Evolutionary conservation across 1,140 invertebrate genomes (phyloP).

Genomic region (Aethina tumida): DNA sequence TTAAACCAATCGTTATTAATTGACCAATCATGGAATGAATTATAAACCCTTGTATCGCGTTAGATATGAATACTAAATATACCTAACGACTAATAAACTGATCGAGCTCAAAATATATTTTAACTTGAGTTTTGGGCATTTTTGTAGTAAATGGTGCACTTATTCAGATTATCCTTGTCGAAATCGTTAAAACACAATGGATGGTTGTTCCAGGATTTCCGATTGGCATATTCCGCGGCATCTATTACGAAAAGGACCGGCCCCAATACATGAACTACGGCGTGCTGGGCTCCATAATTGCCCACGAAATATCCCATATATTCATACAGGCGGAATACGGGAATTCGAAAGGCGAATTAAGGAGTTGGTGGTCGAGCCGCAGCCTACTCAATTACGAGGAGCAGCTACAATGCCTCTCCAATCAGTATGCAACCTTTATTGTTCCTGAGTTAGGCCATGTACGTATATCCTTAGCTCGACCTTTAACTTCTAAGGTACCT

Average conservation of each 20-base stretch:
- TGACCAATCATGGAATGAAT: too few relatives aligned
- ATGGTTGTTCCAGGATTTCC: conserved; percentile 66
- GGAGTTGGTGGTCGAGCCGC: conserved; percentile 21
- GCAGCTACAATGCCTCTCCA: conserved; percentile 23
- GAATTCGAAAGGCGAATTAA: conserved; percentile 11
- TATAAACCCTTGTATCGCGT: too few relatives aligned
- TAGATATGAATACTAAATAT: too few relatives aligned
- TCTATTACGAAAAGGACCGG: conserved; percentile 73
- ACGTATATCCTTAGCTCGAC: conserved; percentile 10
- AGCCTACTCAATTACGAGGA: conserved; percentile 22
- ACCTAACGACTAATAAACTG: too few relatives aligned
- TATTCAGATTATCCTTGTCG: too few relatives aligned
- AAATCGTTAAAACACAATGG: too few relatives aligned
- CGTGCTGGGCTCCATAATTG: conserved; percentile 85
- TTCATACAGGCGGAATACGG: conserved; percentile 19
- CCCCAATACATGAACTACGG: conserved; percentile 89
- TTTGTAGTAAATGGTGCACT: conserved; percentile 1
- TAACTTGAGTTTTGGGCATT: background rate
- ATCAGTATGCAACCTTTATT: conserved; percentile 19
- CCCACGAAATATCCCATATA: conserved; percentile 83
- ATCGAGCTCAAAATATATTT: too few relatives aligned
- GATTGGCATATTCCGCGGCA: conserved; percentile 81
- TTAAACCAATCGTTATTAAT: too few relatives aligned
- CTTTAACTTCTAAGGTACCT: too few relatives aligned
- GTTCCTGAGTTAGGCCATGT: conserved; percentile 12